These are phyloP conservation scores for Triplophysa bombifrons DNA, from an alignment of 2,797 vertebrate species.

Conservation along the genomic window DNA sequence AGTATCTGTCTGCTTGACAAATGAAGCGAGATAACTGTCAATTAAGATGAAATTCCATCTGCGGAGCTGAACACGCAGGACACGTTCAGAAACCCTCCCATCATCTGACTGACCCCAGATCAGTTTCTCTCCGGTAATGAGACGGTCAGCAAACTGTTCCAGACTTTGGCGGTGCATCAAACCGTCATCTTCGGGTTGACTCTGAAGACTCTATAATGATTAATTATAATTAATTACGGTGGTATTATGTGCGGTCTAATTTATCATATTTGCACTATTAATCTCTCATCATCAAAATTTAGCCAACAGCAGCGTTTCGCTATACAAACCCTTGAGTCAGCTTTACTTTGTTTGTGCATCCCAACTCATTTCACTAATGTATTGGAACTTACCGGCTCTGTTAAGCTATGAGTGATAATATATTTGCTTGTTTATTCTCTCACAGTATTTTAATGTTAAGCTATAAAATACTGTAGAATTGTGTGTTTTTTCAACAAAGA, in stretches of 20 bases:
- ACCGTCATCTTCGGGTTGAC: conserved; percentile 71
- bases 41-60: conserved; percentile 78
- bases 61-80: conserved; percentile 66
- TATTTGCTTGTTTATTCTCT: conserved; percentile 1
- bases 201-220: conserved; percentile 75
- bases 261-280: conserved; percentile 79
- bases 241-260: conserved; percentile 72
- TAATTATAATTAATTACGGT: conserved; percentile 78
- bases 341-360: conserved; percentile 66
- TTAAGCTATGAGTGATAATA: conserved; percentile 19
- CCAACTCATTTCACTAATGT: conserved; percentile 61
- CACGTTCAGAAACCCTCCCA: conserved; percentile 54
- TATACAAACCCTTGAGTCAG: conserved; percentile 66
- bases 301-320: conserved; percentile 62
- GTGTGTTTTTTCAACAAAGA: too few species aligned
- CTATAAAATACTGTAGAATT: not conserved
- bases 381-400: conserved; percentile 43
- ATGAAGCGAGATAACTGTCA: conserved; percentile 77
- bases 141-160: conserved; percentile 68
- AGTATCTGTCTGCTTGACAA: conserved; percentile 70
- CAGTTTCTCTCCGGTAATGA: conserved; percentile 64
- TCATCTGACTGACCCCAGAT: conserved; percentile 38
- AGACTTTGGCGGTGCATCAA: conserved; percentile 74
- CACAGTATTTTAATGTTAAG: not conserved
- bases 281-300: conserved; percentile 73